Base-by-base conservation (phyloP, 2,797 vertebrate species). In the Coracias cyanogaster region DNA sequence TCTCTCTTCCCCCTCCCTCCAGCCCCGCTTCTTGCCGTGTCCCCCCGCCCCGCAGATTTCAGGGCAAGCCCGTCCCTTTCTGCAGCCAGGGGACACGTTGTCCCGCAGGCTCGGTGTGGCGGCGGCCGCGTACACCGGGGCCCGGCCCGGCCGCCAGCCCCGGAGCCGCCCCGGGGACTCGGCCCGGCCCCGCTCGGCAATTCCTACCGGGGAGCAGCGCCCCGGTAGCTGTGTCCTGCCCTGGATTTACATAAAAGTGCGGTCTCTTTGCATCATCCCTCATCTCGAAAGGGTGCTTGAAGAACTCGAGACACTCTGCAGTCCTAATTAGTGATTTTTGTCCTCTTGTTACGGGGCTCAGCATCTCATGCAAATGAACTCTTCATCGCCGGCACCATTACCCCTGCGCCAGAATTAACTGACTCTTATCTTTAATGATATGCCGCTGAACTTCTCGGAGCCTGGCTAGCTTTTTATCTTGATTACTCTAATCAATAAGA, bases 291-390 rank as follows among this genome's bases (percentile, higher is more conserved):
- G 98, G 96, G 98, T 98, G 97, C 98, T 99, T 97, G 97, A 98
- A 93, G 96, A 98, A 98, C 98, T 97, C 97, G 97, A 97, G 98
- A 98, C 98, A 97, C 98, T 98, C 98, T 98, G 98, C 98, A 97
- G 97, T 97, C 97, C 98, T 99, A 99, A 99, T 99, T 99, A 99
- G 98, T 99, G 99, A 99, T 99, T 99, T 99, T 99, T 99, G 98
- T 99, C 98, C 98, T 98, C 98, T 98, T 98, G 98, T 98, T 98
- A 97, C 98, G 97, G 98, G 98, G 98, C 98, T 98, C 98, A 97
- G 98, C 98, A 98, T 98, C 98, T 98, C 98, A 99, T 99, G 99
- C 98, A 99, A 99, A 99, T 99, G 98, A 99, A 98, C 98, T 97
- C 98, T 98, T 98, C 98, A 98, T 98, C 98, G 97, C 97, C 97